Evolutionary conservation across 1,140 invertebrate species (phyloP), one percentile per base, ranked within the genome.

Genomic region (Pteromalus puparum): DNA sequence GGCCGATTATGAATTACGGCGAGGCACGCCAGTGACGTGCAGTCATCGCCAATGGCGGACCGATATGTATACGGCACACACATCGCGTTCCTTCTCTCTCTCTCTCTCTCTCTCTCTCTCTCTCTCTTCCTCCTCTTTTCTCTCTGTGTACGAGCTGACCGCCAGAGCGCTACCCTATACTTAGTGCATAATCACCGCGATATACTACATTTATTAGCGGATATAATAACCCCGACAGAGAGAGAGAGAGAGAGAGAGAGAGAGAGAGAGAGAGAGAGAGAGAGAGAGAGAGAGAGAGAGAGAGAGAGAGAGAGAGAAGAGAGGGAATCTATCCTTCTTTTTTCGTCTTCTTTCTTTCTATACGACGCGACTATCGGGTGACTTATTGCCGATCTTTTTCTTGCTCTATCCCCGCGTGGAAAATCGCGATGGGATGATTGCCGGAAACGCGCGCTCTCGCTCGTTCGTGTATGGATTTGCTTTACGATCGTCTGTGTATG

Each of bases 161-260:
- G 86, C 87, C 87, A 78, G 85, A 81, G 81, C 79, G 88, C 87
- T 88, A 92, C 89, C 90, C 91, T 91, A 91, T 92, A 92, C 90
- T 91, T 92, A 92, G 88, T 87, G 90, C 89, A 91, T 91, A 92
- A 92, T 91, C 90, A 90, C 90, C 90, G 90, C 90, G 90, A 91
- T 91, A 91, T 92, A 92, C 91, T 87, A 89, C 90, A 90, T 90
- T 91, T 91, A 91, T 92, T 92, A 91, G 89, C 89, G 88, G 87
- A 87, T 89, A 90, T 91, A 91, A 91, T 91, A 90, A 90, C 89
- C 86, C 87, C 48, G 34, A 13, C 42, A 34, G 30, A 34, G 30
- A 30, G 28, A 24, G 42, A 28, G 76, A 78, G 28, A 53, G 26
- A 53, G 48, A 28, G 74, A 18, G 34, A 42, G 72, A 21, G 72